Evolutionary conservation across 2,888 invertebrate species (phyloP).

Genomic region (Parnassius orleans): DNA sequence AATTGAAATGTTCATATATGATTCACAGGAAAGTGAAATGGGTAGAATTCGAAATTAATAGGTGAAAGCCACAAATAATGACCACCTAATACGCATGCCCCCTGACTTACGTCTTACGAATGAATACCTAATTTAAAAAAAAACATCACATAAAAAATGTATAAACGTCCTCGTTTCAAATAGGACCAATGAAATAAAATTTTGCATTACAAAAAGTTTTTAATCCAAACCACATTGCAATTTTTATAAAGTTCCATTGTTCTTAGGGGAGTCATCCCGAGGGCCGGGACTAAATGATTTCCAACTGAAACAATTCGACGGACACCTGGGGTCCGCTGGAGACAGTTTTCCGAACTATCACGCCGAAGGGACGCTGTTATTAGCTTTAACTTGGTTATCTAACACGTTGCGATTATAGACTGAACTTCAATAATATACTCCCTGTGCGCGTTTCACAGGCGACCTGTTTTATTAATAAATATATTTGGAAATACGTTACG

Average conservation of each 20-base stretch:
- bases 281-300: constrained; percentile 53
- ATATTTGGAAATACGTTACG: too few species aligned
- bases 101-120: too few species aligned
- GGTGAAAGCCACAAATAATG: too few species aligned
- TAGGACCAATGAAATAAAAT: neutral
- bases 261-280: constrained; percentile 49
- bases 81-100: too few species aligned
- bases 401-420: constrained; percentile 10
- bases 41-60: too few species aligned
- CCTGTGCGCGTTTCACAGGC: neutral
- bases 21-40: too few species aligned
- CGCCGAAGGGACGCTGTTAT: constrained; percentile 27
- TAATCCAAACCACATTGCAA: constrained; percentile 7
- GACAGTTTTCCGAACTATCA: constrained; percentile 33
- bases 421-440: neutral
- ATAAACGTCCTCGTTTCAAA: too few species aligned
- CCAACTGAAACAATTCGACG: constrained; percentile 49
- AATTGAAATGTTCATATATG: too few species aligned
- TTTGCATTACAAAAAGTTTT: neutral
- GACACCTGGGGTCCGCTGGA: constrained; percentile 55
- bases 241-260: constrained; percentile 39
- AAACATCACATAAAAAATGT: too few species aligned
- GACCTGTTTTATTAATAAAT: neutral
- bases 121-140: too few species aligned
- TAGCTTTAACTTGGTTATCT: constrained; percentile 23